phyloP scores from a whole-genome alignment of 2,113 vertebrate genomes.

The Furnarius figulus region DNA sequence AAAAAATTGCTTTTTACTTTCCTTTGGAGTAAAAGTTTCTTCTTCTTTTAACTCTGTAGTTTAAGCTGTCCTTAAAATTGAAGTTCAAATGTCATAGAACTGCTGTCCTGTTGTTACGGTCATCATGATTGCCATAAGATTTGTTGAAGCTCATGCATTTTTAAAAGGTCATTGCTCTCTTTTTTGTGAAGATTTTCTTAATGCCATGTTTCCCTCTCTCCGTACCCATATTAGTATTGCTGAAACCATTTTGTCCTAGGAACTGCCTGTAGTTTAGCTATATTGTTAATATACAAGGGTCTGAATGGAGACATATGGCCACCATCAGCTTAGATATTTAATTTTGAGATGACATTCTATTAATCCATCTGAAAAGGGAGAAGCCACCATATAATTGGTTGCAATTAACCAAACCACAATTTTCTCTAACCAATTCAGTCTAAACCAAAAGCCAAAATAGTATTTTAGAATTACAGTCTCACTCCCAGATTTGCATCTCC shows the following conservation, averaged over 20 bases:
- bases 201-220: neutral
- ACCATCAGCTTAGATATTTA: constrained; percentile 75
- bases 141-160: neutral
- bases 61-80: neutral
- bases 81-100: neutral
- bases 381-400: constrained; percentile 74
- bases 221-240: neutral
- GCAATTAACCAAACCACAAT: constrained; percentile 75
- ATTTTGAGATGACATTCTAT: constrained; percentile 75
- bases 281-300: constrained; percentile 39
- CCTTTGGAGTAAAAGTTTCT: neutral
- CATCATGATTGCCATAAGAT: neutral
- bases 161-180: neutral
- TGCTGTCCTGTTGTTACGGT: neutral
- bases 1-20: neutral
- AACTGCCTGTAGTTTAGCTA: constrained; percentile 44
- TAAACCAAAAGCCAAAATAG: constrained; percentile 72
- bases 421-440: constrained; percentile 68
- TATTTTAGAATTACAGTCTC: constrained; percentile 72
- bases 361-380: constrained; percentile 71
- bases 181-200: neutral
- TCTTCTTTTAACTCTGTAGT: neutral
- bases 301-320: constrained; percentile 75
- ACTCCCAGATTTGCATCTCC: constrained; percentile 70
- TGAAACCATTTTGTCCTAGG: constrained; percentile 44